phyloP scores from a whole-genome alignment of 2,113 vertebrate genomes.

The Ploceus nigricollis region DNA sequence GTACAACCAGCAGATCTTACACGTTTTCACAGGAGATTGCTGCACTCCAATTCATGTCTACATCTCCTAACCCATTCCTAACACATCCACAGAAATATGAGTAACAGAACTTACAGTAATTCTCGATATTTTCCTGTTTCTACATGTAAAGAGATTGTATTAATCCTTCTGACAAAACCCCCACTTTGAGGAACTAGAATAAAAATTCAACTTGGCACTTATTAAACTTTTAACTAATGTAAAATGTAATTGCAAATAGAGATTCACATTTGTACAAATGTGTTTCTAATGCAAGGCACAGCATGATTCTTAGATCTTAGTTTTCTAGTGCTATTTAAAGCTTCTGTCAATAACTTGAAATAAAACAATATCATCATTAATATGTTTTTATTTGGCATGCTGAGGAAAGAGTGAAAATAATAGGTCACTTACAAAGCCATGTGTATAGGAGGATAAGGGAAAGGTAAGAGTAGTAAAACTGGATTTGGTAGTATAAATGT shows the following conservation, averaged over 20 bases:
- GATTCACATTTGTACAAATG: neutral
- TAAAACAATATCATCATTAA: neutral
- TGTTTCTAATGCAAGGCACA: neutral
- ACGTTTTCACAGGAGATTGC: neutral
- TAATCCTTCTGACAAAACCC: neutral
- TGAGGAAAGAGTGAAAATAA: neutral
- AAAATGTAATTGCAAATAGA: neutral
- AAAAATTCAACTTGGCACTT: neutral
- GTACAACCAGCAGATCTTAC: neutral
- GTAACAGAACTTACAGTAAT: neutral
- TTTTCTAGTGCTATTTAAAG: neutral
- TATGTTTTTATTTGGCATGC: neutral
- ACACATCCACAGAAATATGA: neutral
- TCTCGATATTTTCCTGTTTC: neutral
- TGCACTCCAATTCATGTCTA: neutral
- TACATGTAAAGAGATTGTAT: neutral
- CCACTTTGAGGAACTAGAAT: neutral
- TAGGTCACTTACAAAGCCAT: neutral
- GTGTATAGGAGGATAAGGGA: neutral
- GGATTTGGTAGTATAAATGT: neutral
- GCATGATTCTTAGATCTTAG: neutral
- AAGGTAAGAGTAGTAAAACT: neutral
- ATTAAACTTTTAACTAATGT: neutral
- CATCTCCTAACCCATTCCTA: neutral
- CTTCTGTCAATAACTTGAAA: neutral